These are phyloP conservation scores for Odontamblyopus lacepedii DNA, from an alignment of 2,797 vertebrate species.

Conservation along the genomic window DNA sequence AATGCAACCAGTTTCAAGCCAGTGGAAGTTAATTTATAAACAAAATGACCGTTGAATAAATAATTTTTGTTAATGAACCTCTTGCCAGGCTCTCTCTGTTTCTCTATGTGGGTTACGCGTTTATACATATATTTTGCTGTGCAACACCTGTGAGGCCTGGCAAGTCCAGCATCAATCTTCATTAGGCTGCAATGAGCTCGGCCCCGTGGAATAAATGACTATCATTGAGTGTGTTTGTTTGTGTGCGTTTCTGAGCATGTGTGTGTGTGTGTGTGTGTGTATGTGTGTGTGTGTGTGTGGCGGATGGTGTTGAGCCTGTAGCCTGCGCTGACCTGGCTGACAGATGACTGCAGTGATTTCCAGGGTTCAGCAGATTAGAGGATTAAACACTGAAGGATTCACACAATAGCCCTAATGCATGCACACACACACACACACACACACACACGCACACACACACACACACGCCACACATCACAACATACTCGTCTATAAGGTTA, in stretches of 20 bases:
- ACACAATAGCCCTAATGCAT: conserved; percentile 77
- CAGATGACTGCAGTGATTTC: conserved; percentile 80
- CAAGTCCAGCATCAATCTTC: conserved; percentile 76
- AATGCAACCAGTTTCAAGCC: background rate
- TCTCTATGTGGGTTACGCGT: conserved; percentile 71
- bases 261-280: background rate
- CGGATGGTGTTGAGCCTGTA: conserved; percentile 39
- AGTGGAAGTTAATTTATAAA: conserved; percentile 19
- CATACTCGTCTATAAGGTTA: background rate
- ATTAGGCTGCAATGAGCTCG: conserved; percentile 78
- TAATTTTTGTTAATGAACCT: conserved; percentile 29
- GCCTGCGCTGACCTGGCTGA: conserved; percentile 64
- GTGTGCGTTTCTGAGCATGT: background rate
- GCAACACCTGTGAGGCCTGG: conserved; percentile 72
- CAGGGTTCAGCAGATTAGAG: conserved; percentile 81
- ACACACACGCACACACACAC: conserved; percentile 17
- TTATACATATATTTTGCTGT: conserved; percentile 61
- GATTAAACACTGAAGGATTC: conserved; percentile 76
- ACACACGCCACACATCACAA: conserved; percentile 8
- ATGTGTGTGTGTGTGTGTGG: conserved; percentile 5
- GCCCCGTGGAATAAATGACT: conserved; percentile 78
- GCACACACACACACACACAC: conserved; percentile 20
- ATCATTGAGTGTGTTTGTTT: conserved; percentile 51
- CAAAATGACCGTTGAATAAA: conserved; percentile 25
- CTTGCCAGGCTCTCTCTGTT: conserved; percentile 10